These are phyloP conservation scores for Abscondita cerata DNA, from an alignment of 2,888 invertebrate genomes.

Conservation along the genomic window DNA sequence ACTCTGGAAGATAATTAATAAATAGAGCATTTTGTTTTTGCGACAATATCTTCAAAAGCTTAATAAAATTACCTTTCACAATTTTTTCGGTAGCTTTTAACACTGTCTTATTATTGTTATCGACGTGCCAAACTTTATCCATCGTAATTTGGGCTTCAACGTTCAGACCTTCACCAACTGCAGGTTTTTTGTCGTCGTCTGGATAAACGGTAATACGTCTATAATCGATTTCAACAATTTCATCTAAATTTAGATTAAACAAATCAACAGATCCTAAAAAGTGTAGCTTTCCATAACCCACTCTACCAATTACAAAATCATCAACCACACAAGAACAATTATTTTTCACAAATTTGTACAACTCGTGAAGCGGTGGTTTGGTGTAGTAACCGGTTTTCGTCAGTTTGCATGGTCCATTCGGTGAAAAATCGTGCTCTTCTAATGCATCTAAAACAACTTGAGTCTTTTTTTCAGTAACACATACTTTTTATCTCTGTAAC, in stretches of 20 bases:
- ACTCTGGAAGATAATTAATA: conserved; percentile 92
- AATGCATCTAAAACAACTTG: not conserved
- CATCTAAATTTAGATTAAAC: conserved; percentile 83
- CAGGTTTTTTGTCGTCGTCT: conserved; percentile 86
- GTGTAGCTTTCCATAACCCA: conserved; percentile 88
- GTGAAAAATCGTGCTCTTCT: not conserved
- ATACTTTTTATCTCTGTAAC: no score
- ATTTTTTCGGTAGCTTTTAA: conserved; percentile 82
- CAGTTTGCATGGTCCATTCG: not conserved
- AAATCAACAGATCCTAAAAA: conserved; percentile 87
- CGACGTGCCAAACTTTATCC: conserved; percentile 93
- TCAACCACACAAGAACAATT: not conserved
- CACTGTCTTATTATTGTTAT: conserved; percentile 79
- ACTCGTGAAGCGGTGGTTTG: not conserved
- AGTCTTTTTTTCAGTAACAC: not conserved
- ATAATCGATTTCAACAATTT: conserved; percentile 88
- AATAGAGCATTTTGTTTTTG: conserved; percentile 89
- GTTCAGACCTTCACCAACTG: conserved; percentile 83
- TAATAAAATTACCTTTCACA: conserved; percentile 82
- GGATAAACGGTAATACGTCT: conserved; percentile 97
- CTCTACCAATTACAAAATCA: conserved; percentile 66
- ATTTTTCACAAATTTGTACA: not conserved
- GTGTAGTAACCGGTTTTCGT: not conserved
- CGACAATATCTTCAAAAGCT: conserved; percentile 82
- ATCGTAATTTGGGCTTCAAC: conserved; percentile 89